Conservation (phyloP, 2,888 invertebrate species). For the Leptinotarsa juncta region DNA sequence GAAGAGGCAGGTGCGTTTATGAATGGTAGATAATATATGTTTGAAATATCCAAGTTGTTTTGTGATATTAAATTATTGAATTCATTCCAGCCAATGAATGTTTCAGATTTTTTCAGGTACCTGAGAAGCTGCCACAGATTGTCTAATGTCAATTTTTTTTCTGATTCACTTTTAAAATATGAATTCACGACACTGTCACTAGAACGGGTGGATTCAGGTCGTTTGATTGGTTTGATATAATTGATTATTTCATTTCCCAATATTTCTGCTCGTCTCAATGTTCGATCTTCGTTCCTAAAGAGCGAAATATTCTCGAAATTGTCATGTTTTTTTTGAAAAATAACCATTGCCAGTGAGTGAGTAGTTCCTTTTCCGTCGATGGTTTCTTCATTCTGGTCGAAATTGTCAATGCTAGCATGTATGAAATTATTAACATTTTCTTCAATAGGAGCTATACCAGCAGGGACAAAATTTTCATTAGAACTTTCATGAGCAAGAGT, state of each 20-base stretch:
- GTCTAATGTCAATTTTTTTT: slow-evolving; percentile 5
- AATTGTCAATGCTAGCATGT: slow-evolving; percentile 30
- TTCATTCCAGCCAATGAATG: slow-evolving; percentile 9
- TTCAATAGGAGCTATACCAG: slow-evolving; percentile 11
- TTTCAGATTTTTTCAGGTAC: slow-evolving; percentile 8
- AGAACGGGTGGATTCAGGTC: slow-evolving; percentile 6
- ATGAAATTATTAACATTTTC: slow-evolving; percentile 23
- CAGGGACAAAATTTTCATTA: slow-evolving; percentile 15
- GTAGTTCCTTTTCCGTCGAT: slow-evolving; percentile 24
- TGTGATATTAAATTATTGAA: slow-evolving; percentile 9
- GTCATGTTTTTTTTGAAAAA: slow-evolving; percentile 16
- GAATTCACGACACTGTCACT: slow-evolving; percentile 5
- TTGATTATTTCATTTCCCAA: slow-evolving; percentile 19
- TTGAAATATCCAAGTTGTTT: slow-evolving; percentile 8
- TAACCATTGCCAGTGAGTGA: slow-evolving; percentile 28
- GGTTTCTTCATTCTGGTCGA: slow-evolving; percentile 27
- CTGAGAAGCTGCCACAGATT: slow-evolving; percentile 9
- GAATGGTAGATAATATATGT: slow-evolving; percentile 8
- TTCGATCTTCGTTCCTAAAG: slow-evolving; percentile 18
- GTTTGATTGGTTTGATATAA: slow-evolving; percentile 17
- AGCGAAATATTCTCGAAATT: slow-evolving; percentile 22
- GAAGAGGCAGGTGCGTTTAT: slow-evolving; percentile 6
- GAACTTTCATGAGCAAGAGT: slow-evolving; percentile 8
- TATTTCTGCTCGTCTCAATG: slow-evolving; percentile 18
- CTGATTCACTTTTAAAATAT: slow-evolving; percentile 8